These are phyloP conservation scores for Drosophila insularis DNA, from an alignment of 1,140 invertebrate genomes.

Conservation along the genomic window DNA sequence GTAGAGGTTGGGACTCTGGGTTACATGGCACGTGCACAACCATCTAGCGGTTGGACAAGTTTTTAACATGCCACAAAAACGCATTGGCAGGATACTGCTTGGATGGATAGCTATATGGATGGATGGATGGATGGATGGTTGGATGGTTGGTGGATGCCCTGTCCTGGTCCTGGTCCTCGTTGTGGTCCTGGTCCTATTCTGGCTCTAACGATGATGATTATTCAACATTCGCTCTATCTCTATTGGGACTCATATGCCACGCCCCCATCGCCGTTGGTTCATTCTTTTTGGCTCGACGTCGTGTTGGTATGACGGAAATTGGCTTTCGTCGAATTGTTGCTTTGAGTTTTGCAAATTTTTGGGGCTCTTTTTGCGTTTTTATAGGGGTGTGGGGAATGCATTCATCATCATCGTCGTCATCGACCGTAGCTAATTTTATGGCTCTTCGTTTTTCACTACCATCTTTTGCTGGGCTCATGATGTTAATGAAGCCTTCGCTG, in stretches of 20 bases:
- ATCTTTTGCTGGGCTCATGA: slow-evolving; percentile 65
- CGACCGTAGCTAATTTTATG: slow-evolving; percentile 74
- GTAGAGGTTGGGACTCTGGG: slow-evolving; percentile 28
- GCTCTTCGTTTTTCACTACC: slow-evolving; percentile 46
- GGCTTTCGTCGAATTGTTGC: slow-evolving; percentile 80
- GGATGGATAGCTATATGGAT: slow-evolving; percentile 13
- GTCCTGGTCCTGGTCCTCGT: background rate
- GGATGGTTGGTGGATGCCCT: slow-evolving; percentile 26
- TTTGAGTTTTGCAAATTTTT: slow-evolving; percentile 81
- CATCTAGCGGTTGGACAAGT: slow-evolving; percentile 73
- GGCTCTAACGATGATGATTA: slow-evolving; percentile 73
- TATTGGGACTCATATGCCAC: slow-evolving; percentile 69
- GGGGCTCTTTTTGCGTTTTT: slow-evolving; percentile 58
- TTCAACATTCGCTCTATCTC: slow-evolving; percentile 74
- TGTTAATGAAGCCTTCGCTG: slow-evolving; percentile 65
- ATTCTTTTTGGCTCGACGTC: slow-evolving; percentile 34
- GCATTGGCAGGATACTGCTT: slow-evolving; percentile 59
- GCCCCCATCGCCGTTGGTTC: slow-evolving; percentile 24
- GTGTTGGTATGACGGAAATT: slow-evolving; percentile 61
- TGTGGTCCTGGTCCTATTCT: background rate
- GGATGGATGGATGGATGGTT: slow-evolving; percentile 12
- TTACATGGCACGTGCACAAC: slow-evolving; percentile 66
- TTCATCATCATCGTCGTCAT: slow-evolving; percentile 60
- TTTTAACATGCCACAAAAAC: slow-evolving; percentile 77
- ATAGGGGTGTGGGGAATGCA: slow-evolving; percentile 46